A percentile compares a stretch with the other conserved stretches of the same genome.
Conservation (phyloP, 2,797 vertebrate genomes). For the Micropoecilia bifurca region DNA sequence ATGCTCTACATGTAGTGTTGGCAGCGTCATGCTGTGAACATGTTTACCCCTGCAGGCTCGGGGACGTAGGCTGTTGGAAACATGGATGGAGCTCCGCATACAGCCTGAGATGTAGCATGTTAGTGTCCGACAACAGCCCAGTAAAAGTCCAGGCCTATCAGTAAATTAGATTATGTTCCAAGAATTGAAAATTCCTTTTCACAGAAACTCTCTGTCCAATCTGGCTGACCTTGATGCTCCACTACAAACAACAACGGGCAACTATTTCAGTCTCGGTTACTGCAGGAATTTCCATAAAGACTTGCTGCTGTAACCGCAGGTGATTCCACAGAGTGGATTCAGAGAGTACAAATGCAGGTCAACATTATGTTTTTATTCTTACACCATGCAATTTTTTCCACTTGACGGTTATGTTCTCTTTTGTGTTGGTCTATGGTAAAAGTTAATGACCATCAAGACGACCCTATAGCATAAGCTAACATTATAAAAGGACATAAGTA, state of each 20-base stretch:
- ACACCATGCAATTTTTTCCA: not conserved
- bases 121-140: not conserved
- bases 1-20: not conserved
- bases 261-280: not conserved
- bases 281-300: not conserved
- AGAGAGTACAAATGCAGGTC: not conserved
- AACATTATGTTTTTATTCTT: not conserved
- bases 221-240: not conserved
- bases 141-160: not conserved
- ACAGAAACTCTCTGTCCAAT: not conserved
- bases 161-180: not conserved
- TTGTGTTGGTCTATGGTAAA: not conserved
- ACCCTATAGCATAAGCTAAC: not conserved
- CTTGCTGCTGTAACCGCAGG: not conserved
- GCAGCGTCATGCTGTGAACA: not conserved
- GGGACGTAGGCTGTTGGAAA: not conserved
- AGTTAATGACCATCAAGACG: not conserved
- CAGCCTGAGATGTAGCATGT: not conserved
- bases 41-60: not conserved
- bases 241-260: not conserved
- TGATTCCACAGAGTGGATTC: not conserved
- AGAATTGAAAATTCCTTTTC: not conserved
- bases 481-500: not conserved
- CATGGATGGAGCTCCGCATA: not conserved
- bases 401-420: not conserved